These are phyloP conservation scores for Danaus melanippus DNA, from an alignment of 1,140 invertebrate genomes.

Conservation along the genomic window DNA sequence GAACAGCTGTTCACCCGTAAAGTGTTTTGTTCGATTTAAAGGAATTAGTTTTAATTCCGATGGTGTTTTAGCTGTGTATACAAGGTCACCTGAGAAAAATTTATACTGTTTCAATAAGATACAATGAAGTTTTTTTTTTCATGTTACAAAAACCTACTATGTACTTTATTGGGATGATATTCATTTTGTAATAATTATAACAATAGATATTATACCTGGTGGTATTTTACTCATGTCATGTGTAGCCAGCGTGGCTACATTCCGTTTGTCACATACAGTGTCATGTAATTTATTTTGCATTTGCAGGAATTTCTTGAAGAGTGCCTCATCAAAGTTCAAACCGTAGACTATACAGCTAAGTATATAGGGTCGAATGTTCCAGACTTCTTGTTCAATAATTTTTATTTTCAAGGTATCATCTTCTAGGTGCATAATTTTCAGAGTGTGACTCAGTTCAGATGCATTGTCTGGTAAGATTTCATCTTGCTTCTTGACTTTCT, in stretches of 20 bases:
- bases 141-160: too few species aligned
- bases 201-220: conserved; percentile 51
- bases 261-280: conserved; percentile 82
- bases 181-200: not conserved
- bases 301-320: conserved; percentile 85
- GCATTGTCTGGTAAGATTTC: conserved; percentile 42
- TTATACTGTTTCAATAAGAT: too few species aligned
- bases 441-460: conserved; percentile 44
- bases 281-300: conserved; percentile 88
- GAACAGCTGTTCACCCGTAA: conserved; percentile 78
- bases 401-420: conserved; percentile 73
- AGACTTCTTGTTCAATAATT: conserved; percentile 71
- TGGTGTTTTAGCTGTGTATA: conserved; percentile 78
- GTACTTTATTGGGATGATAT: too few species aligned
- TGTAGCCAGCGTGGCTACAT: conserved; percentile 85
- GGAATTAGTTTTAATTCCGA: conserved; percentile 77
- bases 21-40: conserved; percentile 74
- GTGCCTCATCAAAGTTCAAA: conserved; percentile 76
- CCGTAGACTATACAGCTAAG: conserved; percentile 81
- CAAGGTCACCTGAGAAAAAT: conserved; percentile 70
- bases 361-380: conserved; percentile 78
- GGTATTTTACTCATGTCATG: conserved; percentile 81
- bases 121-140: too few species aligned
- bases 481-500: conserved; percentile 63
- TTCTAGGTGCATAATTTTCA: conserved; percentile 73